Evolutionary conservation across 92 coral and sea anemone genomes (phyloP).

Genomic region (Porites rus): DNA sequence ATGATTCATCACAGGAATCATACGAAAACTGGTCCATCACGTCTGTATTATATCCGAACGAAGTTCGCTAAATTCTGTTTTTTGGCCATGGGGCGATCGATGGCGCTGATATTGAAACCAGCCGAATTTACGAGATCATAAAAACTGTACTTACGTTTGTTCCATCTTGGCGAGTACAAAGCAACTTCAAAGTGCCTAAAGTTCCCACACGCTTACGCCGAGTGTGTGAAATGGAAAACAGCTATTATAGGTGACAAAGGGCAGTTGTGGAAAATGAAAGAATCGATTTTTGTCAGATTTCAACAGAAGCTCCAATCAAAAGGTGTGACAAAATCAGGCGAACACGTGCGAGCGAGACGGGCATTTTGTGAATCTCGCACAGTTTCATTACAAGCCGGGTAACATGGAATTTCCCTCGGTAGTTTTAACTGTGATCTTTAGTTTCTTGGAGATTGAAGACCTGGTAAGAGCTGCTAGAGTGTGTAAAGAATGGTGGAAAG

Average conservation of each 20-base stretch:
- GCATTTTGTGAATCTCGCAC: neutral
- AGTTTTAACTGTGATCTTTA: neutral
- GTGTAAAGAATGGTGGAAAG: neutral
- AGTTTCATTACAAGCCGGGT: neutral
- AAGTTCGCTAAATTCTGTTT: neutral
- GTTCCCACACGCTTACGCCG: neutral
- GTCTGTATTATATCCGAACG: no score
- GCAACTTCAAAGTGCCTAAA: neutral
- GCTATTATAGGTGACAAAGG: neutral
- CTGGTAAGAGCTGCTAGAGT: neutral
- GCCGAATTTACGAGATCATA: neutral
- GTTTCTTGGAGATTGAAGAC: slow-evolving; percentile 17
- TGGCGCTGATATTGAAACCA: neutral
- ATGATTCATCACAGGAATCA: no score
- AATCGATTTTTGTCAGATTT: neutral
- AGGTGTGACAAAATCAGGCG: neutral
- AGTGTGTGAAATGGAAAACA: neutral
- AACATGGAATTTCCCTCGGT: neutral
- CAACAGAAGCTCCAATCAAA: neutral
- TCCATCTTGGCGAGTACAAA: neutral
- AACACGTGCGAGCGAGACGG: neutral
- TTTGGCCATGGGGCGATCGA: neutral
- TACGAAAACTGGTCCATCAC: no score
- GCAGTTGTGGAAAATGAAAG: neutral
- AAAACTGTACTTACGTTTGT: slow-evolving; percentile 1